Evolutionary conservation across 2,797 vertebrate species (phyloP), one percentile per base, ranked within the genome.

Genomic region (Melanotaenia trifasciata): DNA sequence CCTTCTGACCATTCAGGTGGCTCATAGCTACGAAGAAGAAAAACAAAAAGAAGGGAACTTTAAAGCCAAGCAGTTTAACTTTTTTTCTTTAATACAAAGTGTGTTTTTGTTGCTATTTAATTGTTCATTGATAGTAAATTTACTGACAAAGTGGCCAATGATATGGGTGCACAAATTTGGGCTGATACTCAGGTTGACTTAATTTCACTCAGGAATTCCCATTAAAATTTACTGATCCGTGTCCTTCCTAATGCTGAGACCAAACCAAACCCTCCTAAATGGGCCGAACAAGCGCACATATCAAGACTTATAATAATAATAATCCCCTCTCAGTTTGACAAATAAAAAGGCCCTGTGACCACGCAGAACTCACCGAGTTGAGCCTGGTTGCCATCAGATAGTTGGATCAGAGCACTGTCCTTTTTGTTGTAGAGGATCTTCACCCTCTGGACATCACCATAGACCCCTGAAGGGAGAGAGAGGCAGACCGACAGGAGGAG

Each of bases 391-490:
- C 96, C 96, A 77, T 99, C 97, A 30, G 97, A 96, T 94, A 99
- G 95, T 92, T 99, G 98, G 93, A 99, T 98, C 74, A 99, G 96
- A 89, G 98, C 98, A 70, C 97, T 98, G 96, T 99, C 98, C 93
- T 99, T 99, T 92, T 99, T 99, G 94, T 99, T 99, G 95, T 97
- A 99, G 80, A 99, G 96, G 94, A 99, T 99, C 96, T 99, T 99
- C 95, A 99, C 98, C 64, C 98, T 97, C 90, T 99, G 98, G 91
- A 98, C 98, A 87, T 99, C 98, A 88, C 97, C 98, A 84, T 99
- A 99, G 91, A 99, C 98, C 89, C 98, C 98, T 99, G 80, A 40
- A 87, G 76, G 63, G 30, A 30, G 32, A 83, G 64, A 58, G 59
- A 66, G 32, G 11, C 9, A 28, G 24, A 54, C 11, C 12, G 24